Base-by-base conservation (phyloP, 2,113 vertebrate genomes). In the Mixornis gularis region DNA sequence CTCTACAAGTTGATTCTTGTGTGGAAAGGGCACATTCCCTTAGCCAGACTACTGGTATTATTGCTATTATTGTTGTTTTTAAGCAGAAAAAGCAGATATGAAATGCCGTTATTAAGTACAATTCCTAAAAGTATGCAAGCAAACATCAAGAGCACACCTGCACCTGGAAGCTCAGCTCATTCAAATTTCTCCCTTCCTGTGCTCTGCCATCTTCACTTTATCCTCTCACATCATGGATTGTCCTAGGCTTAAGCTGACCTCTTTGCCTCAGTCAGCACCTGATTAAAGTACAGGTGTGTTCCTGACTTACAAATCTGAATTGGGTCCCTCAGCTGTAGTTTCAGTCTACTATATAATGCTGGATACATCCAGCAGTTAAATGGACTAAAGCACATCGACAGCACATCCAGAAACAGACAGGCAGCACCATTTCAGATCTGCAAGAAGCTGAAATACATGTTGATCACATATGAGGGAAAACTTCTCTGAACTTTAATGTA, bases 401-500 rank as follows among this genome's bases (percentile, higher is more conserved):
- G 25, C 27, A 46, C 16, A 3, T 82, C 58, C 82, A 87, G 63
- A 60, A 91, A 81, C 2, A 89, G 64, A 27, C 25, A 85, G 24
- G 20, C 62, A 55, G 46, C 21, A n/a, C 26, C 40, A 49, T 69
- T 76, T 55, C 38, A 85, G 48, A 60, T 69, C 73, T 76, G 34
- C 78, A 70, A 71, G 65, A 90, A 62, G 52, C n/a, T 88, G 70
- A 85, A 87, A 63, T 70, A 71, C 91, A 91, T 74, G 34, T 78
- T 96, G 95, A 38, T 66, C 66, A 49, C 74, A 79, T 30, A 91
- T 89, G 89, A 91, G 68, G 58, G 30, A 30, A 89, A 88, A 44
- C 17, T 43, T 27, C 89, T 95, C 80, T 96, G 94, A 94, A 92
- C 79, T 90, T 84, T 83, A 84, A 51, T 59, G 59, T 51, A 52